Percentiles rank a stretch among this genome's conserved stretches.
Conservation (phyloP, 2,888 invertebrate genomes). For the Lydus trimaculatus region DNA sequence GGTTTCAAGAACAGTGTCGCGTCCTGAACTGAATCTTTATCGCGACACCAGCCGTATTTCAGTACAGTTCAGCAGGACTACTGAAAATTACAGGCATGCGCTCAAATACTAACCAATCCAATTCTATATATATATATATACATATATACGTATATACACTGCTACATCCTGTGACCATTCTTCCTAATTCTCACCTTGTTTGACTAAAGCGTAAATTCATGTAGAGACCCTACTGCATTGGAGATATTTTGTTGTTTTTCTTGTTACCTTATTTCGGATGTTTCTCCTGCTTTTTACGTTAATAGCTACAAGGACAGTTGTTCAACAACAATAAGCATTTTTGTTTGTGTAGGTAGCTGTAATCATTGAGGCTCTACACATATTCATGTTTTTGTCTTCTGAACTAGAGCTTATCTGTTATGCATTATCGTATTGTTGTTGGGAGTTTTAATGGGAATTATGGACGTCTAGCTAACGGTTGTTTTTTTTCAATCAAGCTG, state of each 20-base stretch:
- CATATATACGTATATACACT: constrained; percentile 7
- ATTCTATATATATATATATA: constrained; percentile 18
- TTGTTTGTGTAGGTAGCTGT: too few relatives aligned
- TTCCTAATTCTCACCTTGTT: constrained; percentile 50
- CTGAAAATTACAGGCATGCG: constrained; percentile 46
- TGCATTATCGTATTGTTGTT: neutral
- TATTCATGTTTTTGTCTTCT: neutral
- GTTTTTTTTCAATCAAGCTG: too few relatives aligned
- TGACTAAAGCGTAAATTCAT: constrained; percentile 40
- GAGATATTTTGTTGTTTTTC: neutral
- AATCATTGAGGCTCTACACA: neutral
- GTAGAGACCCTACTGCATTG: constrained; percentile 4
- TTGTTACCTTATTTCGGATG: neutral
- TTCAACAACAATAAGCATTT: neutral
- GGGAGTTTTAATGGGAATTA: neutral
- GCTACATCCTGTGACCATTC: constrained; percentile 39
- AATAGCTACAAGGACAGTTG: neutral
- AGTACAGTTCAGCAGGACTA: constrained; percentile 43
- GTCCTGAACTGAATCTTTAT: constrained; percentile 47
- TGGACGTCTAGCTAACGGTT: too few relatives aligned
- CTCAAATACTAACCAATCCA: constrained; percentile 35
- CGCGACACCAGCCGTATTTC: constrained; percentile 49
- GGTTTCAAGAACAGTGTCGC: constrained; percentile 20
- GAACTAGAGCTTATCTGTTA: neutral
- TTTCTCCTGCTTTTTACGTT: neutral